A percentile compares a stretch with the other conserved stretches of the same genome.
These are phyloP conservation scores for Blennius ocellaris DNA, from an alignment of 2,113 vertebrate genomes.

Conservation along the genomic window DNA sequence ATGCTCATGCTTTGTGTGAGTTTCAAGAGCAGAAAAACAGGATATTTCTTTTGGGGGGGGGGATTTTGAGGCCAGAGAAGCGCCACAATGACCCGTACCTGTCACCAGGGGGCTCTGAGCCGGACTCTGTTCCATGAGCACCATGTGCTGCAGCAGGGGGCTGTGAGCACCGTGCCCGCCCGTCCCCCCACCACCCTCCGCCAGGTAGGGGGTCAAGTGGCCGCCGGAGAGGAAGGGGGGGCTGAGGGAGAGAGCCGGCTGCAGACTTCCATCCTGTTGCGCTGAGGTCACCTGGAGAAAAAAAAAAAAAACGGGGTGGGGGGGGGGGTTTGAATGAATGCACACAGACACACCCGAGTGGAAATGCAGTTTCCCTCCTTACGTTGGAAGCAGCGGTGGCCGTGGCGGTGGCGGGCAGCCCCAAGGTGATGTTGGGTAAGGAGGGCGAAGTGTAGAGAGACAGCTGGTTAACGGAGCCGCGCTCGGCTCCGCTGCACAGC, in stretches of 20 bases:
- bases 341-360: background rate
- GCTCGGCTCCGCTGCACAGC: conserved; percentile 86
- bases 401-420: conserved; percentile 88
- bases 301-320: too few species aligned
- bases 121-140: conserved; percentile 91
- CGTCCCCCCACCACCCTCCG: conserved; percentile 71
- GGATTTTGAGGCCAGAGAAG: too few species aligned
- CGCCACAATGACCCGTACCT: conserved; percentile 76
- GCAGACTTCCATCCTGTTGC: conserved; percentile 88
- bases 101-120: conserved; percentile 90
- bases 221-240: conserved; percentile 87
- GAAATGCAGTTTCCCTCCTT: conserved; percentile 20
- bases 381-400: conserved; percentile 78
- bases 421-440: conserved; percentile 95
- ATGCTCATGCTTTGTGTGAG: background rate
- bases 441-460: conserved; percentile 95
- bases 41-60: too few species aligned
- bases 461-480: conserved; percentile 86
- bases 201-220: conserved; percentile 90
- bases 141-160: conserved; percentile 94
- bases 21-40: background rate
- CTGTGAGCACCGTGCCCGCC: conserved; percentile 87
- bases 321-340: background rate
- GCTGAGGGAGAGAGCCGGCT: conserved; percentile 88
- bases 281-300: conserved; percentile 86